Evolutionary conservation across 2,888 invertebrate species (phyloP).

Genomic region (Apotomis turbidana): DNA sequence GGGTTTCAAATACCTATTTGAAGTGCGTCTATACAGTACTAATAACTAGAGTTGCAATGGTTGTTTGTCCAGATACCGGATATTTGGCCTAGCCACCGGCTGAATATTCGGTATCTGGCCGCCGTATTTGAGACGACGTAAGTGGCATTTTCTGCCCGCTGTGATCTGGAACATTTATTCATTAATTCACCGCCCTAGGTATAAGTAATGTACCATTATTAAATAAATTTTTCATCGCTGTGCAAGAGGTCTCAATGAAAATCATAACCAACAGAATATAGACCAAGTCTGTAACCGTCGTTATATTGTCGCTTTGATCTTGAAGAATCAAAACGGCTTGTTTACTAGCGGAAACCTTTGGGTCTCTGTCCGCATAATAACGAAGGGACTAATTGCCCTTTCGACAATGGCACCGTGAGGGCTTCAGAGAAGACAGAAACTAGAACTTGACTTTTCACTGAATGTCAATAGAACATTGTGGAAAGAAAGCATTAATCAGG

Average conservation of each 20-base stretch:
- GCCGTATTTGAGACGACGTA: no score
- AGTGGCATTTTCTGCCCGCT: no score
- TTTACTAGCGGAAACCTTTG: conserved; percentile 22
- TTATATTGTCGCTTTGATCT: not conserved
- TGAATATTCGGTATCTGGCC: no score
- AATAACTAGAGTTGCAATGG: no score
- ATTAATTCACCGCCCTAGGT: no score
- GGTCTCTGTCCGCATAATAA: conserved; percentile 21
- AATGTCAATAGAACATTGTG: not conserved
- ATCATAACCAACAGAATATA: not conserved
- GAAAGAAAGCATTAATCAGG: not conserved
- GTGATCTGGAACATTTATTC: no score
- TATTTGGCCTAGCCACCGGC: no score
- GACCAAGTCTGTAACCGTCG: not conserved
- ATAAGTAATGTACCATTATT: no score
- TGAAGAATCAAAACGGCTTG: conserved; percentile 1
- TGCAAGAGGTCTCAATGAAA: not conserved
- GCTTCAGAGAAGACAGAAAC: not conserved
- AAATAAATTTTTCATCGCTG: no score
- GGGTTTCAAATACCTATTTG: no score
- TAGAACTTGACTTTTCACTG: not conserved
- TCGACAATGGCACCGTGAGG: conserved; percentile 17
- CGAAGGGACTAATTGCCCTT: conserved; percentile 29
- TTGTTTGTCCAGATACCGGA: no score
- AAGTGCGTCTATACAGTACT: no score